Evolutionary conservation across 2,113 vertebrate genomes (phyloP).

Genomic region (Entomyzon cyanotis): DNA sequence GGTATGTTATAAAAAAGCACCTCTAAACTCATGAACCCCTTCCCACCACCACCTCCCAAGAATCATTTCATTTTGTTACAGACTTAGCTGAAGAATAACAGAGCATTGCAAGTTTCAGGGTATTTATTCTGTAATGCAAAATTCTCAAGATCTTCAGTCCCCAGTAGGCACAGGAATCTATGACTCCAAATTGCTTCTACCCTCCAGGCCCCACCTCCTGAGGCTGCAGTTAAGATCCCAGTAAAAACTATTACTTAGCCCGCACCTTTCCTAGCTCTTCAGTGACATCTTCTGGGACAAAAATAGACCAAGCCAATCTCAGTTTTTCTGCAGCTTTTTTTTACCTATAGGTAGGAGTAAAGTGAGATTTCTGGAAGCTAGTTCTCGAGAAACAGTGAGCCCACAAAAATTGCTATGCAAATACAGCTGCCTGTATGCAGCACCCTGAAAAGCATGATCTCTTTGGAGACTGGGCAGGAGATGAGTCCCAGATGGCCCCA

Average conservation of each 20-base stretch:
- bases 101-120: neutral
- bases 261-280: constrained; percentile 27
- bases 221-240: neutral
- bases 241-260: neutral
- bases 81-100: neutral
- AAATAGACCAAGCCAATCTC: neutral
- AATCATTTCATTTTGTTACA: neutral
- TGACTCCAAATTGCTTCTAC: neutral
- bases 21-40: neutral
- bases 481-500: neutral
- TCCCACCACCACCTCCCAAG: neutral
- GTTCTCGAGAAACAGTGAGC: neutral
- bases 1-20: neutral
- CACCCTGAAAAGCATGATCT: neutral
- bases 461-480: neutral
- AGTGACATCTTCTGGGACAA: constrained; percentile 65
- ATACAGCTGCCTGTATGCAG: neutral
- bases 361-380: neutral
- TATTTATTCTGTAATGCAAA: neutral
- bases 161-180: neutral
- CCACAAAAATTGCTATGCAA: neutral
- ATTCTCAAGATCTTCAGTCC: neutral
- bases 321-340: neutral
- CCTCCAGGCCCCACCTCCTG: neutral
- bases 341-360: neutral